These are phyloP conservation scores for Neofelis nebulosa DNA, from an alignment of 2,113 vertebrate genomes.

Conservation along the genomic window DNA sequence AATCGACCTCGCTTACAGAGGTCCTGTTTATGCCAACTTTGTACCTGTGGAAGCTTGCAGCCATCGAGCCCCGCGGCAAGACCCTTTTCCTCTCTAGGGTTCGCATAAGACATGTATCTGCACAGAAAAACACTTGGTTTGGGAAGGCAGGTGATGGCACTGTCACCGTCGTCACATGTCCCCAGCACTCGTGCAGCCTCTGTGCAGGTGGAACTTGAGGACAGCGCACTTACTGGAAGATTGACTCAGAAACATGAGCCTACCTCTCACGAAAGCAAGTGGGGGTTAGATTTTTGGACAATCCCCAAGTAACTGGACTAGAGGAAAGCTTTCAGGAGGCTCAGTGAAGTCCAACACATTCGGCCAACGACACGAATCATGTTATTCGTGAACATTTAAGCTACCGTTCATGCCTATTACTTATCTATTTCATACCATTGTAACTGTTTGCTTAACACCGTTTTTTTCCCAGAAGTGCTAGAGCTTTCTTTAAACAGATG, in stretches of 20 bases:
- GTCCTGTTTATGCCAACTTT: neutral
- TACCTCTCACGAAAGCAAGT: neutral
- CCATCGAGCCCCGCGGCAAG: neutral
- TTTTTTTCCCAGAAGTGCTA: neutral
- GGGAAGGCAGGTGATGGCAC: neutral
- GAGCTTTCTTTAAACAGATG: neutral
- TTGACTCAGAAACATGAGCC: neutral
- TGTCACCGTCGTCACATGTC: neutral
- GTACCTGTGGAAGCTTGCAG: neutral
- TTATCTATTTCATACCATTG: neutral
- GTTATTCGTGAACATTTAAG: neutral
- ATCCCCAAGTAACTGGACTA: neutral
- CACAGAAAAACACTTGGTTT: neutral
- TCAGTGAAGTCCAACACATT: neutral
- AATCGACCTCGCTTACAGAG: neutral
- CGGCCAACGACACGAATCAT: neutral
- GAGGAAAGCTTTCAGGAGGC: neutral
- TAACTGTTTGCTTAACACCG: neutral
- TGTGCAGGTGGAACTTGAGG: neutral
- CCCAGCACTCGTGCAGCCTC: too few relatives aligned
- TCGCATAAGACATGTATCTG: neutral
- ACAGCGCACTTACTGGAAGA: neutral
- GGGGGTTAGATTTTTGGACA: neutral
- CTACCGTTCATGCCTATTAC: neutral
- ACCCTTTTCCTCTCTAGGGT: neutral